These are phyloP conservation scores for Drosophila lacteicornis DNA, from an alignment of 1,140 invertebrate species.

Conservation along the genomic window DNA sequence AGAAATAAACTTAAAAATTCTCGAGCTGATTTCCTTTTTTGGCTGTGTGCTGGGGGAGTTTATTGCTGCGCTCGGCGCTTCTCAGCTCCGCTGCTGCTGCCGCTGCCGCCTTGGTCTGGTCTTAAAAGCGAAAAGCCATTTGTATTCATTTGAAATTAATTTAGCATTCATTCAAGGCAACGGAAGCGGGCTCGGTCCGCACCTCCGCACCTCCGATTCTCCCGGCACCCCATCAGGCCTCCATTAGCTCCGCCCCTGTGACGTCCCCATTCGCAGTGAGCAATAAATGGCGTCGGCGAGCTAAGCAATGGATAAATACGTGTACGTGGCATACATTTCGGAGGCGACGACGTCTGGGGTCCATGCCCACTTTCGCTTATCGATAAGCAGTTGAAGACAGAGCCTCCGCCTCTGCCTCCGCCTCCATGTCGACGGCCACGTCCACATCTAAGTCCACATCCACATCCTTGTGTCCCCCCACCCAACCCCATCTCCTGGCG, in stretches of 20 bases:
- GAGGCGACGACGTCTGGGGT: conserved; percentile 51
- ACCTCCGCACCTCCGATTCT: conserved; percentile 1
- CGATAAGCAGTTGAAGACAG: conserved; percentile 75
- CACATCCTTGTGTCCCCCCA: conserved; percentile 1
- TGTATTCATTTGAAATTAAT: conserved; percentile 84
- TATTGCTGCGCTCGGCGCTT: conserved; percentile 49
- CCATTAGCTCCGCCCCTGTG: conserved; percentile 19
- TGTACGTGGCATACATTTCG: conserved; percentile 81
- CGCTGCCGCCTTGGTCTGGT: conserved; percentile 47
- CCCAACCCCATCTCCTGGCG: conserved; percentile 4
- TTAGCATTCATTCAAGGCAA: conserved; percentile 81
- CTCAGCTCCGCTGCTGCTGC: conserved; percentile 21
- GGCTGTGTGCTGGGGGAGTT: conserved; percentile 42
- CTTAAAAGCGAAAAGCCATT: conserved; percentile 83
- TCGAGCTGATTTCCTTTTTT: conserved; percentile 19
- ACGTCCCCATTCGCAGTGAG: conserved; percentile 32
- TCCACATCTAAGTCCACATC: neutral
- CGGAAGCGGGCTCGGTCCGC: conserved; percentile 45
- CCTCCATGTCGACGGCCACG: neutral
- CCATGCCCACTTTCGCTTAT: conserved; percentile 61
- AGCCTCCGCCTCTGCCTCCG: conserved; percentile 6
- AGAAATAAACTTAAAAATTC: conserved; percentile 39
- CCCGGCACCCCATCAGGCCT: neutral
- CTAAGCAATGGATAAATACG: conserved; percentile 83
- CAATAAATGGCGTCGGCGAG: conserved; percentile 73